These are phyloP conservation scores for Sipha flava DNA, from an alignment of 1,140 invertebrate genomes.

Conservation along the genomic window DNA sequence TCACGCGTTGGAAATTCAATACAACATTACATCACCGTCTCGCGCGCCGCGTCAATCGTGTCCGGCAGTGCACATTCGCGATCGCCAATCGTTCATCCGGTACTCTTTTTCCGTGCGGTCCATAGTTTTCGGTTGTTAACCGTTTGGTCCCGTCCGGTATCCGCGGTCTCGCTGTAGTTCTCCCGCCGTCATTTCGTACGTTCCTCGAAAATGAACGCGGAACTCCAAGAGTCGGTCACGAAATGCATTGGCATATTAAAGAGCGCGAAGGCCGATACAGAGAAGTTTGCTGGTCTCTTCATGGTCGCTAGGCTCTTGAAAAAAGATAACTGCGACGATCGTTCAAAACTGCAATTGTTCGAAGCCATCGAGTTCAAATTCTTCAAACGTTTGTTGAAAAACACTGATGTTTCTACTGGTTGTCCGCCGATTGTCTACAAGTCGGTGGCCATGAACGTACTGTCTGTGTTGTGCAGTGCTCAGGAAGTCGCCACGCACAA, in stretches of 20 bases:
- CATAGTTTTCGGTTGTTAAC: neutral
- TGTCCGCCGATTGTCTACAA: constrained; percentile 80
- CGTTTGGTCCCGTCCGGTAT: too few species aligned
- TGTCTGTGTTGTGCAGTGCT: constrained; percentile 73
- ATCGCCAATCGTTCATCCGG: too few species aligned
- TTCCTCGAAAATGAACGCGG: constrained; percentile 35
- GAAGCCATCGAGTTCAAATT: constrained; percentile 81
- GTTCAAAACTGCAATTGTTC: constrained; percentile 68
- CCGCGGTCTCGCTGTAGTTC: too few species aligned
- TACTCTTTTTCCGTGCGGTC: neutral
- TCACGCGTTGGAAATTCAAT: neutral
- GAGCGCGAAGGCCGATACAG: constrained; percentile 69
- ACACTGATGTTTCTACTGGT: constrained; percentile 64
- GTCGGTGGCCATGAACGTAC: constrained; percentile 74
- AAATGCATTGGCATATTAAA: constrained; percentile 71
- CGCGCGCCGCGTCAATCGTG: neutral
- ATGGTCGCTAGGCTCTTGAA: constrained; percentile 82
- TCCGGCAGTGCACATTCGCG: too few species aligned
- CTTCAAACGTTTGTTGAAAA: constrained; percentile 65
- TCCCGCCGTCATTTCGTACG: neutral
- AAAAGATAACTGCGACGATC: constrained; percentile 62
- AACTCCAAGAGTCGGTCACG: constrained; percentile 65
- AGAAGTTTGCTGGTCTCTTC: constrained; percentile 83
- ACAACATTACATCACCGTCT: neutral
- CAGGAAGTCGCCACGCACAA: constrained; percentile 66